These are phyloP conservation scores for Engystomops pustulosus DNA, from an alignment of 2,113 vertebrate species.

Conservation along the genomic window DNA sequence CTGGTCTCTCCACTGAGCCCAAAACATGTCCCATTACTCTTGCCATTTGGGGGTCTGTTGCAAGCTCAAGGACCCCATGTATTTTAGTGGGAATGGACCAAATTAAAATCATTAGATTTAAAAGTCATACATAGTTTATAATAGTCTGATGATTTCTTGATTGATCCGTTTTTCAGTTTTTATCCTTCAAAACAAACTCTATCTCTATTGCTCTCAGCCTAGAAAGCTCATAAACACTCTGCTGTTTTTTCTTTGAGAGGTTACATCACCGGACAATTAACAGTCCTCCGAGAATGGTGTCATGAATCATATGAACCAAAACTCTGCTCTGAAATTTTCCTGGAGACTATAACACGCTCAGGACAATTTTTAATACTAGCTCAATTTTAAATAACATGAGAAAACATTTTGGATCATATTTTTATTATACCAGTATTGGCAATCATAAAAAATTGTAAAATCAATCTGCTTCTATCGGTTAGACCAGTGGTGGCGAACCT, in stretches of 20 bases:
- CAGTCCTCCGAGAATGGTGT: slow-evolving; percentile 41
- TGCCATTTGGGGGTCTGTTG: too few species aligned
- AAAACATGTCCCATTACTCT: too few species aligned
- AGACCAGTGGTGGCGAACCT: too few species aligned
- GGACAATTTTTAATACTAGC: slow-evolving; percentile 16
- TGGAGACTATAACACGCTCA: slow-evolving; percentile 33
- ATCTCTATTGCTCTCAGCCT: slow-evolving; percentile 12
- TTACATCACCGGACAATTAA: slow-evolving; percentile 52
- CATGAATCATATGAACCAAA: slow-evolving; percentile 39
- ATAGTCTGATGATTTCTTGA: background rate
- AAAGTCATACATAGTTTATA: too few species aligned
- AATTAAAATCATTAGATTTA: too few species aligned
- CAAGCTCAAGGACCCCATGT: too few species aligned
- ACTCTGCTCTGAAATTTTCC: slow-evolving; percentile 18
- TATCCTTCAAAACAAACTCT: background rate
- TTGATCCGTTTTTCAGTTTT: too few species aligned
- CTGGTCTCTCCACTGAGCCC: too few species aligned
- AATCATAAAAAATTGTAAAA: too few species aligned
- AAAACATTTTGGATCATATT: background rate
- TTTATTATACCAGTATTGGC: too few species aligned
- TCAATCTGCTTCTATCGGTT: too few species aligned
- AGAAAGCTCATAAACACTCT: slow-evolving; percentile 30
- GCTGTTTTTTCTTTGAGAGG: slow-evolving; percentile 11
- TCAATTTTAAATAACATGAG: background rate
- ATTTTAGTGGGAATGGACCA: too few species aligned